A percentile compares a stretch with the other conserved stretches of the same genome.
Evolutionary conservation across 2,888 invertebrate species (phyloP).

Genomic region (Theretra japonica): DNA sequence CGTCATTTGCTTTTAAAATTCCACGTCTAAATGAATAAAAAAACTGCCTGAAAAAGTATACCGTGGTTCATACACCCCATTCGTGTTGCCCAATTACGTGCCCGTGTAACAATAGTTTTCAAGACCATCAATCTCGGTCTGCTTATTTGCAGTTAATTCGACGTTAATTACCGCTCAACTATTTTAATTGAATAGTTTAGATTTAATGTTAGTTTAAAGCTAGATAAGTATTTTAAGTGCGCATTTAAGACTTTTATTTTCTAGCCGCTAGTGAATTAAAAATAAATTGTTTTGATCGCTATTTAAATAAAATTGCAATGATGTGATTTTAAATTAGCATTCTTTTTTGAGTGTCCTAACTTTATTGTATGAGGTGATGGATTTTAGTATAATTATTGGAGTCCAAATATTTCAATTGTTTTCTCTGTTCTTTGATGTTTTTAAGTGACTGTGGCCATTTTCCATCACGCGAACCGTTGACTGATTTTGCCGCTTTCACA

Average conservation of each 20-base stretch:
- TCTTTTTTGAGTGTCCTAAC: too few relatives aligned
- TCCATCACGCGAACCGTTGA: too few relatives aligned
- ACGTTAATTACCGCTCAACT: conserved; percentile 21
- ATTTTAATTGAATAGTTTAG: conserved; percentile 28
- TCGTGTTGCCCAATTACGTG: background rate
- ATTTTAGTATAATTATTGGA: background rate
- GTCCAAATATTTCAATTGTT: background rate
- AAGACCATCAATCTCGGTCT: conserved; percentile 1
- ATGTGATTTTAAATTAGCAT: too few relatives aligned
- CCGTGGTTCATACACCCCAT: background rate
- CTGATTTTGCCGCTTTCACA: background rate
- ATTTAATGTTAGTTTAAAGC: conserved; percentile 17
- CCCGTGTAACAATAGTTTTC: conserved; percentile 20
- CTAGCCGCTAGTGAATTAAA: background rate
- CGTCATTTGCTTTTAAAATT: too few relatives aligned
- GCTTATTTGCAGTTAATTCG: conserved; percentile 22
- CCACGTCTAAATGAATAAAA: too few relatives aligned
- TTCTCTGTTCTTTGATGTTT: background rate
- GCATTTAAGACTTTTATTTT: conserved; percentile 10
- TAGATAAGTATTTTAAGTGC: conserved; percentile 18
- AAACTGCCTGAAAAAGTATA: background rate
- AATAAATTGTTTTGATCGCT: too few relatives aligned
- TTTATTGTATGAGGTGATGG: too few relatives aligned
- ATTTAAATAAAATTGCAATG: too few relatives aligned
- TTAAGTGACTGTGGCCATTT: background rate